Base-by-base conservation (phyloP, 1,140 invertebrate species). In the Caenorhabditis tropicalis region DNA sequence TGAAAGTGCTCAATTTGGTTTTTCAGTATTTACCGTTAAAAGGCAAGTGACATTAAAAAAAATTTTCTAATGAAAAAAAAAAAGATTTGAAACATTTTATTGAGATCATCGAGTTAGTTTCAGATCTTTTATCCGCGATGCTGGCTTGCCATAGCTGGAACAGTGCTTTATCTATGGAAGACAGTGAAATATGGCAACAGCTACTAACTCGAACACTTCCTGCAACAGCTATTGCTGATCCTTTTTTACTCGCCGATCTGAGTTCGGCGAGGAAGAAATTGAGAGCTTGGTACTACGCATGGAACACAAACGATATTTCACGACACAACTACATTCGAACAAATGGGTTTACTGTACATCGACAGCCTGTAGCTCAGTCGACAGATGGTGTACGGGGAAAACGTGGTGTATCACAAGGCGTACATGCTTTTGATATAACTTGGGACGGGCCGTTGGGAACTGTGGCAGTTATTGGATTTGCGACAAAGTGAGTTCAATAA, bases 401-500 rank as follows among this genome's bases (percentile, higher is more conserved):
- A 24, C 24, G 39, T 27, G 95, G 98, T 0, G 98, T 98, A 91
- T 93, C 94, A 86, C 94, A 94, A 90, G 98, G 97, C 7, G 94
- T 97, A 87, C 97, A 99, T 93, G 95, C 96, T 4, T 99, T 97
- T 96, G 96, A 99, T 93, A 95, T 99, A 0, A 96, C 97, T 91
- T 99, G 97, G 97, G 96, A 98, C 94, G 97, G 97, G 27, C 97
- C 97, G 1, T 92, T 99, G 46, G 97, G 96, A 1, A 98, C 96
- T 19, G 96, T 97, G 10, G 96, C 96, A 49, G 96, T 98, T 29
- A 94, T 98, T 88, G 96, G 97, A 43, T 95, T 99, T 88, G 96
- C 96, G 33, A 98, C 97, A 3, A 96, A 96, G 93, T 95, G 97
- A 91, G 95, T 70, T 16, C 36, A 24, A 29, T 29, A 39, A 31